Evolutionary conservation across 2,888 invertebrate genomes (phyloP).

Genomic region (Dinocampus coccinellae): DNA sequence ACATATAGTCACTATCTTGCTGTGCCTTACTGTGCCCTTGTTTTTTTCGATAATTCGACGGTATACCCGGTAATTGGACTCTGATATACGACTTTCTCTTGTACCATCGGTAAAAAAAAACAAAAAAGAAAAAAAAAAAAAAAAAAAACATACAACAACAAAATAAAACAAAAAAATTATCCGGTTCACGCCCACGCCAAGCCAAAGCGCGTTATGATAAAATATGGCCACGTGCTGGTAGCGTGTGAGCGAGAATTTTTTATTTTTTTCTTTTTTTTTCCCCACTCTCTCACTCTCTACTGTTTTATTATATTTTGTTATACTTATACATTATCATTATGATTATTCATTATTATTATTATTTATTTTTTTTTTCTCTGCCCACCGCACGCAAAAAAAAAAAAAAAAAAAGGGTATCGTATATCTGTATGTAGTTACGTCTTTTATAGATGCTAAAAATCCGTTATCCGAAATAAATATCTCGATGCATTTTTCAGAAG

Average conservation of each 20-base stretch:
- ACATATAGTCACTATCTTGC: neutral
- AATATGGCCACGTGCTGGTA: constrained; percentile 56
- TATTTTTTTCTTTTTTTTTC: constrained; percentile 16
- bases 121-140: neutral
- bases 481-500: neutral
- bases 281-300: neutral
- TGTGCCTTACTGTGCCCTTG: constrained; percentile 57
- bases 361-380: neutral
- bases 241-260: constrained; percentile 30
- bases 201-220: constrained; percentile 44
- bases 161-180: constrained; percentile 58
- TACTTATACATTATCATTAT: neutral
- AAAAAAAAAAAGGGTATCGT: neutral
- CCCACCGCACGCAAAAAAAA: neutral
- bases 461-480: constrained; percentile 11
- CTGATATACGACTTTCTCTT: constrained; percentile 64
- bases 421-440: neutral
- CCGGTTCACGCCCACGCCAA: constrained; percentile 63
- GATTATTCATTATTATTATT: neutral
- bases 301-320: constrained; percentile 3
- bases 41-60: constrained; percentile 67
- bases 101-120: constrained; percentile 40
- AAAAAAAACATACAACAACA: too few species aligned
- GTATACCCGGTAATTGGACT: constrained; percentile 54
- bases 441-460: constrained; percentile 10